phyloP scores from a whole-genome alignment of 2,888 invertebrate genomes.

The Metopia argyrocephala region DNA sequence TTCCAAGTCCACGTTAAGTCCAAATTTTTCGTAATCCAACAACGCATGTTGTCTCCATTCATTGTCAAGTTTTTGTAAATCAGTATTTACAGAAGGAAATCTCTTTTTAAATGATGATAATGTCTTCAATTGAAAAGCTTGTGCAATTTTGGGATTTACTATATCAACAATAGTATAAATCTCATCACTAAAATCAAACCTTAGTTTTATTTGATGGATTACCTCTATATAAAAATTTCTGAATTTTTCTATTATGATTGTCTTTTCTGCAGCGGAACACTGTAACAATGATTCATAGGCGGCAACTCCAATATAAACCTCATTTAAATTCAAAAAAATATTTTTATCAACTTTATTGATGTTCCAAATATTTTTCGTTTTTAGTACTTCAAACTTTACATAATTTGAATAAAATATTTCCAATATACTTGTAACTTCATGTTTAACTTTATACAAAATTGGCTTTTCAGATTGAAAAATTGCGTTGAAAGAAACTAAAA shows the following conservation, averaged over 20 bases:
- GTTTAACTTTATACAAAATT: background rate
- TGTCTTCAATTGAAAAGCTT: background rate
- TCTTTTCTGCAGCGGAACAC: background rate
- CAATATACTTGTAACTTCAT: background rate
- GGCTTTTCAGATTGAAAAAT: constrained; percentile 1
- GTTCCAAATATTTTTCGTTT: background rate
- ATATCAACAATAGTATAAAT: background rate
- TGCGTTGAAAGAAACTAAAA: constrained; percentile 5
- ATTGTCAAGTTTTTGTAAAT: background rate
- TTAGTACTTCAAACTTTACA: background rate
- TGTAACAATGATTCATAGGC: background rate
- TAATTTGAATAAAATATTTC: background rate
- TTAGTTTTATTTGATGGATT: background rate
- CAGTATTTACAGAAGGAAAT: background rate
- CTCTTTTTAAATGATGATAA: background rate
- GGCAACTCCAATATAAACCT: too few relatives aligned
- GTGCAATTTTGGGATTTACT: background rate
- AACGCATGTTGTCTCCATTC: background rate
- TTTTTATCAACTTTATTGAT: too few relatives aligned
- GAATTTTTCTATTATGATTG: background rate
- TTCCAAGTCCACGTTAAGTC: too few relatives aligned
- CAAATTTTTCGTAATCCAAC: too few relatives aligned
- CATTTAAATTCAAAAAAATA: too few relatives aligned
- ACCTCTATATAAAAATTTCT: background rate
- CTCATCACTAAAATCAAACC: background rate